Percentiles rank a stretch among this genome's conserved stretches.
These are phyloP conservation scores for Oceanites oceanicus DNA, from an alignment of 2,113 vertebrate species.

Conservation along the genomic window DNA sequence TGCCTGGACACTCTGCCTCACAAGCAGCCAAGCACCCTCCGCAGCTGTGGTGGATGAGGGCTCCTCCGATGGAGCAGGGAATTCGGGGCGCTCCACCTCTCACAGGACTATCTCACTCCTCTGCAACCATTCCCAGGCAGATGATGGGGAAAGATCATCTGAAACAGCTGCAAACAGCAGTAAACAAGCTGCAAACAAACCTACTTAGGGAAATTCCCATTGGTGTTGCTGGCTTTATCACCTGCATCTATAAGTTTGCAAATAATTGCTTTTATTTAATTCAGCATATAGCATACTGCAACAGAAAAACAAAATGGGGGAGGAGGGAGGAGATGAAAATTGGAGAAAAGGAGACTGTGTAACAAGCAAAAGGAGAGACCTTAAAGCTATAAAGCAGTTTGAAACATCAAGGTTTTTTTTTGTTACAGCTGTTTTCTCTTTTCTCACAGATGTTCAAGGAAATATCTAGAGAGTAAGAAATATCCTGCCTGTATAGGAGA, in stretches of 20 bases:
- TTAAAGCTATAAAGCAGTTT: background rate
- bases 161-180: slow-evolving; percentile 25
- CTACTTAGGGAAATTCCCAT: slow-evolving; percentile 37
- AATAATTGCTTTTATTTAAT: slow-evolving; percentile 41
- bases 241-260: background rate
- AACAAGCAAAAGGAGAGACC: background rate
- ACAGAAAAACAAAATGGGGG: background rate
- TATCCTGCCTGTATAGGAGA: slow-evolving; percentile 18
- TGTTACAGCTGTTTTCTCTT: background rate
- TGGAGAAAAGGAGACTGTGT: background rate
- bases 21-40: background rate
- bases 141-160: background rate
- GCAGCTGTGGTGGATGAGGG: background rate
- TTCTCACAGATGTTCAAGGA: background rate
- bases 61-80: background rate
- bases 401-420: background rate
- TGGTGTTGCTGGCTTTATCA: slow-evolving; percentile 29
- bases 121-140: background rate
- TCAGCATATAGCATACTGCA: background rate
- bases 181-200: slow-evolving; percentile 47
- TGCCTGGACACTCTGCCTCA: background rate
- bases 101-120: background rate
- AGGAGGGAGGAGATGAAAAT: background rate
- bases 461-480: background rate
- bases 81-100: background rate